Base-by-base conservation (phyloP, 2,797 vertebrate species). In the Cygnus olor region DNA sequence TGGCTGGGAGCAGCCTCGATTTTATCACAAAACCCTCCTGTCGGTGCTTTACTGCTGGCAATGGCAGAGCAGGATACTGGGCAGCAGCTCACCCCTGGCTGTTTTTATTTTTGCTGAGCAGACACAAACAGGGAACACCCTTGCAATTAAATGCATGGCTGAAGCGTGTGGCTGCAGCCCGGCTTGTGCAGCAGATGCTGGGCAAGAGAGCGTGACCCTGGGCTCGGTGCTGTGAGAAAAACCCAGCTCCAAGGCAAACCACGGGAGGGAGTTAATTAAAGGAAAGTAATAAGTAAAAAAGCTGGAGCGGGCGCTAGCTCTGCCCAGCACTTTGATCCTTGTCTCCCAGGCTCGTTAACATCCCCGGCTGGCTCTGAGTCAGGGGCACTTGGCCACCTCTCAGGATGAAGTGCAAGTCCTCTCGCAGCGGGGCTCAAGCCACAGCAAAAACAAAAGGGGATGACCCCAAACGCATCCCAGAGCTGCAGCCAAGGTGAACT, bases 101-200 rank as follows among this genome's bases (percentile, higher is more conserved):
- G 6, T 81, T 66, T 47, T 47, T 47, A 6, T 22, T 47, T 24
- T 21, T 42, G 22, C 71, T 45, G 34, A 68, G 70, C 5, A 63
- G 88, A 61, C 57, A 56, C 8, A 6, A 61, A 47, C 38, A 14
- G 54, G 18, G 58, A 53, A 53, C 51, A 69, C 56, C 19, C 14
- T 56, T 32, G 6, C 34, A 25, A 84, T 72, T 56, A 79, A 81
- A 57, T 3, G 38, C 57, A 45, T 25, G 47, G 24, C 10, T 25
- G 47, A 34, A 69, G 24, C 17, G 5, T 5, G 32, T 9, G 25
- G n/a, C 47, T 38, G 47, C 66, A 70, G 47, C 18, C 24, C 25
- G 11, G 44, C 11, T 14, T 28, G 57, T 25, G 25, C 6, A 11
- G 38, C 0, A 3, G 80, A 15, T 2, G 14, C 56, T 1, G 2